These are phyloP conservation scores for Thamnophis sirtalis DNA, from an alignment of 2,113 vertebrate species.

Conservation along the genomic window DNA sequence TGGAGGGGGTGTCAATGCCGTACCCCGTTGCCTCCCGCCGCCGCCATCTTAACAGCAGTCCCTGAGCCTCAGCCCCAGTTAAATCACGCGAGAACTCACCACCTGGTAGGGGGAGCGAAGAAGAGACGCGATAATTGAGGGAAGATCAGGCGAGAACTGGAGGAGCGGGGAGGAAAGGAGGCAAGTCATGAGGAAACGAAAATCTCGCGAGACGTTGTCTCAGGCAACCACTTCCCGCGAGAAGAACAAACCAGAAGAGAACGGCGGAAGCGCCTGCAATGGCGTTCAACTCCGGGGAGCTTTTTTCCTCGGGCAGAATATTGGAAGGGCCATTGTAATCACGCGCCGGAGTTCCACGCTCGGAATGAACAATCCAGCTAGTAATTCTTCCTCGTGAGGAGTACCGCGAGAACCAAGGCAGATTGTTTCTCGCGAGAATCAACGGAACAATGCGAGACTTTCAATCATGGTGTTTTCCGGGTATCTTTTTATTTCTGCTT, in stretches of 20 bases:
- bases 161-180: background rate
- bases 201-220: background rate
- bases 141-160: background rate
- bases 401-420: background rate
- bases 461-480: no score
- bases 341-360: background rate
- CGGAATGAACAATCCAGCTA: background rate
- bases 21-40: constrained; percentile 20
- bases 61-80: constrained; percentile 22
- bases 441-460: background rate
- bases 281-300: background rate
- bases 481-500: no score
- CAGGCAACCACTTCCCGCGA: background rate
- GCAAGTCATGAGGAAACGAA: background rate
- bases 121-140: constrained; percentile 2
- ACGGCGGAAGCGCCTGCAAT: background rate
- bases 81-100: constrained; percentile 26
- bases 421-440: background rate
- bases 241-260: background rate
- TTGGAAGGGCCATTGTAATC: background rate
- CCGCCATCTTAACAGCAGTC: constrained; percentile 33
- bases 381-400: background rate
- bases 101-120: background rate
- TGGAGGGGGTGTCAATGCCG: constrained; percentile 17
- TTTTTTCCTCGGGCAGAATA: background rate